These are phyloP conservation scores for Corythornis cristatus DNA, from an alignment of 2,113 vertebrate species.

Conservation along the genomic window DNA sequence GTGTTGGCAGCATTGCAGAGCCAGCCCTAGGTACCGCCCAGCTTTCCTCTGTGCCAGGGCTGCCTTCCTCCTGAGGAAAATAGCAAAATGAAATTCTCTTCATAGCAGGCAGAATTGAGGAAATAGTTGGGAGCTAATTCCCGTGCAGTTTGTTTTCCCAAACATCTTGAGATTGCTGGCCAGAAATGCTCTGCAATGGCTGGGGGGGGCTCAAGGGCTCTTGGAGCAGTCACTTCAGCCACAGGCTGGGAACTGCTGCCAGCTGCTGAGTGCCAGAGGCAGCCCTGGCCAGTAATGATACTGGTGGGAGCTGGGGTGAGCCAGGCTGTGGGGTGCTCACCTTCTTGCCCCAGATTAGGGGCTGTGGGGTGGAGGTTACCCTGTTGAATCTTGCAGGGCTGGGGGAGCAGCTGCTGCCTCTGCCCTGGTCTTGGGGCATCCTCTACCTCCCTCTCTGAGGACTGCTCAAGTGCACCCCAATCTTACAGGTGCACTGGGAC, in stretches of 20 bases:
- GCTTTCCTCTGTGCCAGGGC: not conserved
- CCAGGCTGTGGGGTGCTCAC: not conserved
- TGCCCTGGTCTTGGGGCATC: not conserved
- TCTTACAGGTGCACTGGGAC: rapidly evolving
- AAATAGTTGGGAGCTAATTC: constrained; percentile 57
- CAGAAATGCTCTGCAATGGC: not conserved
- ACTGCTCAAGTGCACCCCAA: not conserved
- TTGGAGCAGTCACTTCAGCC: not conserved
- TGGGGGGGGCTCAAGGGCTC: rapidly evolving
- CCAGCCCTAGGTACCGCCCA: not conserved
- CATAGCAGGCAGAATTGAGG: constrained; percentile 38
- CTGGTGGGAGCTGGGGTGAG: too few species aligned
- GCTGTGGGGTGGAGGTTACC: rapidly evolving
- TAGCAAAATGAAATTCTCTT: constrained; percentile 50
- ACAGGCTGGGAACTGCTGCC: rapidly evolving
- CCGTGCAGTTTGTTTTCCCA: constrained; percentile 31
- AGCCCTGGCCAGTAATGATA: not conserved
- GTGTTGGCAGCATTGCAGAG: rapidly evolving
- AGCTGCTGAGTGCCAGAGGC: rapidly evolving
- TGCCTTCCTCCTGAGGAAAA: not conserved
- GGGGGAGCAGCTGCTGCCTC: not conserved
- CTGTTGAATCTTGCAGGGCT: rapidly evolving
- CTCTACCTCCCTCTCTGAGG: rapidly evolving
- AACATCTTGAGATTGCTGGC: not conserved
- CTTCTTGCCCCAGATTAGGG: not conserved